Conservation (phyloP, 2,113 vertebrate species). For the Chascanopsetta lugubris region DNA sequence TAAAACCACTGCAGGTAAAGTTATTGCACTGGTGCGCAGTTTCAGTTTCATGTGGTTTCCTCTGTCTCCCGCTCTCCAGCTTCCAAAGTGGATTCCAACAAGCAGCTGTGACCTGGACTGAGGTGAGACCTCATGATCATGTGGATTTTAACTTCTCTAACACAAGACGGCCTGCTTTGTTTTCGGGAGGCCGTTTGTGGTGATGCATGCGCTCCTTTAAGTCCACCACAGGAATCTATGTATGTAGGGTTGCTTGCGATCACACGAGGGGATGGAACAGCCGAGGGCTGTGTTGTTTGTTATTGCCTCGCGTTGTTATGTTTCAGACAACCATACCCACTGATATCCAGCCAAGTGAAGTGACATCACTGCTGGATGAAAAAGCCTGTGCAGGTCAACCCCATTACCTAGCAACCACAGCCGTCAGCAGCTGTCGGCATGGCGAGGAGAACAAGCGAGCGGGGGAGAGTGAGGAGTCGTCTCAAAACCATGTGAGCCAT, state of each 20-base stretch:
- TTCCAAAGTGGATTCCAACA: neutral
- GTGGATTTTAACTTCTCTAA: conserved; percentile 11
- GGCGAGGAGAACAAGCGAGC: conserved; percentile 27
- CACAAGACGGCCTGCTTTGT: conserved; percentile 24
- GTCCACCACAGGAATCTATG: conserved; percentile 37
- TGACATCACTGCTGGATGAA: neutral
- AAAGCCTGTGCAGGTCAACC: neutral
- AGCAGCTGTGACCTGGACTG: conserved; percentile 4
- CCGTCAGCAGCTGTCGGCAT: conserved; percentile 27
- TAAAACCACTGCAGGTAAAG: neutral
- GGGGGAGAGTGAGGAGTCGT: neutral
- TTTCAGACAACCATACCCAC: no score
- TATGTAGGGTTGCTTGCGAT: conserved; percentile 37
- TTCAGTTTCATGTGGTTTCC: neutral
- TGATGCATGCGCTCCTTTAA: conserved; percentile 26
- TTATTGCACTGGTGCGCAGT: neutral
- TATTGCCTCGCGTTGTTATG: no score
- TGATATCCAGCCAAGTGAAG: neutral
- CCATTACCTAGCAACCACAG: conserved; percentile 37
- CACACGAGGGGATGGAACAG: neutral
- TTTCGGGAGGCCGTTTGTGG: neutral
- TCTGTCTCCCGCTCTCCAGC: neutral
- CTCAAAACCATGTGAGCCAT: neutral
- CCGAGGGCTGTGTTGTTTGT: no score
- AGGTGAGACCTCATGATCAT: conserved; percentile 22